A percentile compares a stretch with the other conserved stretches of the same genome.
These are phyloP conservation scores for Scaptomyza parva DNA, from an alignment of 2,888 invertebrate species.

Conservation along the genomic window DNA sequence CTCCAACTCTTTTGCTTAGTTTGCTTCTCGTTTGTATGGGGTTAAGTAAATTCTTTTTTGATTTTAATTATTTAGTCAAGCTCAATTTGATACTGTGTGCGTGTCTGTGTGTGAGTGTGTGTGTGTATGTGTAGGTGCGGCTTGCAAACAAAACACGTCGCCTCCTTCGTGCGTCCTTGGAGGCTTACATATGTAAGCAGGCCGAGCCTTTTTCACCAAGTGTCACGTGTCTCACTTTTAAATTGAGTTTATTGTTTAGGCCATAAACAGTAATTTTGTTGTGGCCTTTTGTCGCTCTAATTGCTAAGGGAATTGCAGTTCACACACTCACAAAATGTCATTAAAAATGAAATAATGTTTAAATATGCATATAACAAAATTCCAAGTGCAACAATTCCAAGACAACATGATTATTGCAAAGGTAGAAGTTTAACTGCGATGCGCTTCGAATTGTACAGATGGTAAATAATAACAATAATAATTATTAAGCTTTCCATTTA, in stretches of 20 bases:
- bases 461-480: too few relatives aligned
- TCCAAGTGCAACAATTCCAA: background rate
- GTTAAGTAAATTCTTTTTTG: slow-evolving; percentile 55
- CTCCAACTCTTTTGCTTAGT: slow-evolving; percentile 7
- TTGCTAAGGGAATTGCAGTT: slow-evolving; percentile 47
- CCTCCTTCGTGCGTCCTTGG: slow-evolving; percentile 43
- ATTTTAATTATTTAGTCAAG: slow-evolving; percentile 69
- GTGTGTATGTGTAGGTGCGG: slow-evolving; percentile 41
- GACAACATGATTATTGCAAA: background rate
- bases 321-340: slow-evolving; percentile 28
- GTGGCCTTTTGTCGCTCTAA: slow-evolving; percentile 29
- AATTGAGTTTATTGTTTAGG: slow-evolving; percentile 63
- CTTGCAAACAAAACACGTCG: slow-evolving; percentile 40
- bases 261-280: slow-evolving; percentile 51
- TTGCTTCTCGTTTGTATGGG: slow-evolving; percentile 21
- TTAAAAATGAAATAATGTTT: slow-evolving; percentile 36
- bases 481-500: too few relatives aligned
- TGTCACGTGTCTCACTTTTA: slow-evolving; percentile 64
- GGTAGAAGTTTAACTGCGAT: background rate
- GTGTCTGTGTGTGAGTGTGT: slow-evolving; percentile 19
- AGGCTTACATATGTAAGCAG: slow-evolving; percentile 48
- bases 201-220: slow-evolving; percentile 10
- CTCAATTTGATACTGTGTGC: slow-evolving; percentile 50
- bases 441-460: too few relatives aligned
- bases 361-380: slow-evolving; percentile 14